Base-by-base conservation (phyloP, 2,797 vertebrate genomes). In the Anomalospiza imberbis region DNA sequence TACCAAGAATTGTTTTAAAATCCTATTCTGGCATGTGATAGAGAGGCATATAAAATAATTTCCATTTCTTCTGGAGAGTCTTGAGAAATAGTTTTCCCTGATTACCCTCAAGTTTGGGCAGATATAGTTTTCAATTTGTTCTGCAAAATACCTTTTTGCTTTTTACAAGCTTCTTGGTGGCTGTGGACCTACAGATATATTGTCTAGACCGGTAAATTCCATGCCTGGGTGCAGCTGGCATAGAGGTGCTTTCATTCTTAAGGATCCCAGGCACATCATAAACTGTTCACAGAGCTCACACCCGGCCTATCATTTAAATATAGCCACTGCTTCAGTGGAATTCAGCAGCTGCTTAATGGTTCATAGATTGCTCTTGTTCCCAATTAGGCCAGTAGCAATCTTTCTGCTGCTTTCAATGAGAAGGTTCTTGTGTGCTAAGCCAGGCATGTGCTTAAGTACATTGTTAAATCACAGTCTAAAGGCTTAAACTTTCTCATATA, bases 401-500 rank as follows among this genome's bases (percentile, higher is more conserved):
- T 90, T 92, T 89, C 83, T 88, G 62, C 62, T 51, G 51, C 76
- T 84, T 88, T 76, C 87, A 76, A 1, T 70, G 73, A 57, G 89
- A 88, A 91, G 38, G 70, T 75, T 95, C 89, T 81, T 66, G 55
- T 81, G 63, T 1, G 10, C 34, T 94, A 93, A 95, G 87, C 70
- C 82, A 95, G 89, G 93, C 91, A 77, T 91, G 85, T 90, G 93
- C 89, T 89, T 96, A 94, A 96, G 91, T 95, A 95, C 83, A 57
- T 97, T 90, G 89, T 95, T 92, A 94, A 96, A 93, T 88, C 82
- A 81, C 75, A 91, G 62, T 91, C 85, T 91, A 91, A 96, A 86
- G 76, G 82, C 51, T 88, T 81, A 63, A 86, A 89, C 72, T 88
- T 96, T 84, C 92, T 90, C 83, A 67, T 91, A 57, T 66, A 89